phyloP scores from a whole-genome alignment of 2,797 vertebrate genomes.

The Aulostomus chinensis region DNA sequence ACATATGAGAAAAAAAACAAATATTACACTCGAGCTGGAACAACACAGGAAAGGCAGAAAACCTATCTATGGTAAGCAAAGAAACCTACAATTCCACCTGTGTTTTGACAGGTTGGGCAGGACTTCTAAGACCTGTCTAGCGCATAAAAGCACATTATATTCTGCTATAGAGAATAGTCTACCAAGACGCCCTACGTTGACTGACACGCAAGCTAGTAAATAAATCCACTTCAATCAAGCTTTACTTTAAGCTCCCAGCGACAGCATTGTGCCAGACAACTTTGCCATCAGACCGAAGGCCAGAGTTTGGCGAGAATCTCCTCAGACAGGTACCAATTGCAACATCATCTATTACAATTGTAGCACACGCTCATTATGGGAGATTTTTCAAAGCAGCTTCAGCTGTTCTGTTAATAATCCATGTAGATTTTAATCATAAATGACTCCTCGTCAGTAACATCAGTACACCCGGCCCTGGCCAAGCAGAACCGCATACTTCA shows the following conservation, averaged over 20 bases:
- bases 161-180: constrained; percentile 31
- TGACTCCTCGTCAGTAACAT: constrained; percentile 34
- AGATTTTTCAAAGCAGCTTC: constrained; percentile 37
- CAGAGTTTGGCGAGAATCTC: constrained; percentile 10
- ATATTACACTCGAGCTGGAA: background rate
- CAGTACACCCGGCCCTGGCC: constrained; percentile 16
- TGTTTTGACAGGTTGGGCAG: constrained; percentile 38
- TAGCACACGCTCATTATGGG: constrained; percentile 1
- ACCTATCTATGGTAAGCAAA: constrained; percentile 12
- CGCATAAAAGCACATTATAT: constrained; percentile 39
- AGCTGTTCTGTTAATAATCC: constrained; percentile 45
- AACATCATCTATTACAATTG: background rate
- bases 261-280: constrained; percentile 32
- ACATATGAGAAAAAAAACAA: constrained; percentile 2
- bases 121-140: constrained; percentile 22
- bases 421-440: constrained; percentile 42
- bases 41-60: constrained; percentile 1
- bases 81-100: constrained; percentile 15
- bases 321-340: constrained; percentile 15
- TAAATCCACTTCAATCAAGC: constrained; percentile 62
- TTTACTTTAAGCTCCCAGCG: constrained; percentile 42
- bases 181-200: constrained; percentile 37
- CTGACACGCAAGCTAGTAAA: constrained; percentile 47
- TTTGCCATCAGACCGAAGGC: constrained; percentile 26
- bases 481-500: background rate